Evolutionary conservation across 2,113 vertebrate genomes (phyloP).

Genomic region (Sterna hirundo): DNA sequence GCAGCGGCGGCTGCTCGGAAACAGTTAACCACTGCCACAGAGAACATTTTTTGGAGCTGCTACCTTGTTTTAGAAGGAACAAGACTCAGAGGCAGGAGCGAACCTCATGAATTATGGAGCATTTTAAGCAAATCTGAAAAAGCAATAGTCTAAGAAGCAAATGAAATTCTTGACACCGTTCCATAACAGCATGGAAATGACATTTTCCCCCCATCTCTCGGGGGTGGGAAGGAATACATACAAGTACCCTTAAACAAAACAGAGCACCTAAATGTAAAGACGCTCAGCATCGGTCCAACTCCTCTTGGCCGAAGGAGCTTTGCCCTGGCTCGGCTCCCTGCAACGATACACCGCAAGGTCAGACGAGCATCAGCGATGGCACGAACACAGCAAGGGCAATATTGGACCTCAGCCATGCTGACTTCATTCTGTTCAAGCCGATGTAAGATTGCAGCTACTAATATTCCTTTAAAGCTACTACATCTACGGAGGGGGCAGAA

Average conservation of each 20-base stretch:
- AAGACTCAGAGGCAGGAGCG: neutral
- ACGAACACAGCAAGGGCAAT: neutral
- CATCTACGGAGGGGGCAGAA: neutral
- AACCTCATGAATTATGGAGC: slow-evolving; percentile 7
- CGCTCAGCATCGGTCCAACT: neutral
- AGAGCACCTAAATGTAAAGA: neutral
- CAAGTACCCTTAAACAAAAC: neutral
- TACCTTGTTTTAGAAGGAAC: neutral
- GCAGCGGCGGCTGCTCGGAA: neutral
- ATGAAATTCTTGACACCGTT: neutral
- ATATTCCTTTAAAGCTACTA: neutral
- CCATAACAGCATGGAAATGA: neutral
- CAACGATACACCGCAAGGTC: neutral
- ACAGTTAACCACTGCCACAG: neutral
- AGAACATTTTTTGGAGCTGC: neutral
- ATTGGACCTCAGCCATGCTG: neutral
- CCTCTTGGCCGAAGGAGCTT: neutral
- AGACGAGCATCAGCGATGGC: neutral
- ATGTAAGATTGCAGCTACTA: neutral
- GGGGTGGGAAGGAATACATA: neutral
- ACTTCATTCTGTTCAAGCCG: neutral
- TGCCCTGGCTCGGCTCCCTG: neutral
- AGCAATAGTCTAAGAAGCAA: neutral
- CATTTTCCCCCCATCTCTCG: neutral
- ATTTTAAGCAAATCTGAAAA: neutral